Evolutionary conservation across 2,113 vertebrate species (phyloP).

Genomic region (Coturnix japonica): DNA sequence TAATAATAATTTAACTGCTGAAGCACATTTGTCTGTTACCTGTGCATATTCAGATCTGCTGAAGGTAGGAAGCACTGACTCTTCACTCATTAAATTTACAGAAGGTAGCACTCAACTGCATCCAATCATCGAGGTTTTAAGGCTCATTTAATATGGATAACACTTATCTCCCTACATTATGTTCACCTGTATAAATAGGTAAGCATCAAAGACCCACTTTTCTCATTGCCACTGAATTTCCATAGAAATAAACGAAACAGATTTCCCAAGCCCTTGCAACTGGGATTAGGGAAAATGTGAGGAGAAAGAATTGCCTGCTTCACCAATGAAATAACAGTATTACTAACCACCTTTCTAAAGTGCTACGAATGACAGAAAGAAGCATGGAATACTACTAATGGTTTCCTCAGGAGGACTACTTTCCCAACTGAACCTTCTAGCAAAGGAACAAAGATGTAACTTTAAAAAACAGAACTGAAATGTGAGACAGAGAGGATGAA

Average conservation of each 20-base stretch:
- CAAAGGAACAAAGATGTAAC: neutral
- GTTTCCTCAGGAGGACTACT: neutral
- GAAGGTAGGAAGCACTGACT: neutral
- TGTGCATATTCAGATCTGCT: neutral
- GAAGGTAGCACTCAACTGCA: neutral
- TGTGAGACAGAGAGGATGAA: neutral
- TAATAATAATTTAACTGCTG: neutral
- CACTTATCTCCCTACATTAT: neutral
- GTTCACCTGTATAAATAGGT: neutral
- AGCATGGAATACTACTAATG: neutral
- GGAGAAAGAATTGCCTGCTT: neutral
- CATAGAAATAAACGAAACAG: neutral
- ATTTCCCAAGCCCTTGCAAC: accelerated
- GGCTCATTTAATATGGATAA: neutral
- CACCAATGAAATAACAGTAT: neutral
- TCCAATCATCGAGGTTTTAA: neutral
- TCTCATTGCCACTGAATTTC: neutral
- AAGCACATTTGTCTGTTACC: neutral
- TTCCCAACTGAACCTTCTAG: neutral
- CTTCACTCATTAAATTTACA: neutral
- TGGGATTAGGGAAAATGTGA: neutral
- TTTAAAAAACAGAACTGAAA: neutral
- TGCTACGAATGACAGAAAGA: neutral
- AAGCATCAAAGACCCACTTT: neutral
- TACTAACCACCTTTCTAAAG: neutral